Evolutionary conservation across 1,140 invertebrate species (phyloP), one percentile per base, ranked within the genome.

Genomic region (Colletes latitarsis): DNA sequence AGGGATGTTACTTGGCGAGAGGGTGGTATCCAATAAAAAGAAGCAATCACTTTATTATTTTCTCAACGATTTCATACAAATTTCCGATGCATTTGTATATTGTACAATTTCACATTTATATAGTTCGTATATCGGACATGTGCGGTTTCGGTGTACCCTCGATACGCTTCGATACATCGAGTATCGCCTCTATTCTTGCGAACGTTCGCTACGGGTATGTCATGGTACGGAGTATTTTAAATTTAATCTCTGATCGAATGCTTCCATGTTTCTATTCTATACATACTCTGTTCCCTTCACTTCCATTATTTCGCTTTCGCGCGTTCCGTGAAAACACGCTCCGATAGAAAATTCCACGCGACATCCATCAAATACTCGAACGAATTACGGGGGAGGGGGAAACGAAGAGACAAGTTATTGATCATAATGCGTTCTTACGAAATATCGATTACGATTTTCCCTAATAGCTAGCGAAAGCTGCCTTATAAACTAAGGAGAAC

Each of bases 61-160:
- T 83, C 60, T 87, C 76, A 83, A 84, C 86, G 75, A 79, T 57
- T 39, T 80, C 77, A 84, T 87, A 89, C 79, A 86, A 77, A 83
- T 85, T 82, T 77, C 71, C 73, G 46, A 82, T 82, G 64, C 75
- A 46, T 77, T 82, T 60, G 14, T 72, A 63, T 81, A 77, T 87
- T 83, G 72, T 82, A 83, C 72, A 88, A 75, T 82, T 80, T 86
- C 62, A 43, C 79, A 62, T 55, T 71, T 46, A 79, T 78, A 46
- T 80, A 84, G 49, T 71, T 74, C 62, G 41, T 62, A 14, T 87
- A 81, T 84, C 19, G 62, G 68, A 84, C 57, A 30, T 75, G 82
- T 62, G 19, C 62, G 64, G 8, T 80, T 70, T 55, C 53, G 43
- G 17, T 9, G 43, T 70, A 62, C 55, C 49, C 46, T 30, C 30